phyloP scores from a whole-genome alignment of 2,888 invertebrate species.

The Machimus atricapillus region DNA sequence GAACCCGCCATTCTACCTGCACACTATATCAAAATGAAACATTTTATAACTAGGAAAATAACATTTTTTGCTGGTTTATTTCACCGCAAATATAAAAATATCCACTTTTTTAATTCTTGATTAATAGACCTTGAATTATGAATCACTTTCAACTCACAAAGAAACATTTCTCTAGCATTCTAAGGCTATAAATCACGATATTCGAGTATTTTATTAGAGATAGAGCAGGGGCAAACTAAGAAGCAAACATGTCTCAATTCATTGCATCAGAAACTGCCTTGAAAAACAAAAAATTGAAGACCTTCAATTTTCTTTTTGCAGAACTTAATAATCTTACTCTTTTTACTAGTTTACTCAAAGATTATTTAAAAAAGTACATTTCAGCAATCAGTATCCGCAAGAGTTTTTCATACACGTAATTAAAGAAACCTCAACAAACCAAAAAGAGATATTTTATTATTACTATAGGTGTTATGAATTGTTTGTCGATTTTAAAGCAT shows the following conservation, averaged over 20 bases:
- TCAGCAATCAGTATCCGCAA: background rate
- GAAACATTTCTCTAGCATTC: background rate
- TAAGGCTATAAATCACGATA: background rate
- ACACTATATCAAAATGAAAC: background rate
- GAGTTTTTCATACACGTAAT: background rate
- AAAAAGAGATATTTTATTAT: background rate
- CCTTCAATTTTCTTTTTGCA: slow-evolving; percentile 7
- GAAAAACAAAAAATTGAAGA: background rate
- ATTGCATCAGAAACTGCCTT: slow-evolving; percentile 13
- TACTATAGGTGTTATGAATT: background rate
- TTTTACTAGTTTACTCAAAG: background rate
- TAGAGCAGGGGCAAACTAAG: background rate
- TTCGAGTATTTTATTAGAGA: background rate
- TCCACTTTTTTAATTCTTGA: background rate
- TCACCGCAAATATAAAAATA: background rate
- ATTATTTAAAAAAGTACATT: background rate
- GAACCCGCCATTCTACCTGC: background rate
- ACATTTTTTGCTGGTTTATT: background rate
- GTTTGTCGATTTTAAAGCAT: background rate
- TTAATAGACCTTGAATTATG: background rate
- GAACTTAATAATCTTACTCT: background rate
- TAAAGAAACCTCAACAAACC: background rate
- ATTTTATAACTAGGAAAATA: background rate
- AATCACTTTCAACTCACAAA: background rate
- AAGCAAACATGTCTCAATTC: background rate